These are phyloP conservation scores for Sebastes iracundus DNA, from an alignment of 2,797 vertebrate species.

Conservation along the genomic window DNA sequence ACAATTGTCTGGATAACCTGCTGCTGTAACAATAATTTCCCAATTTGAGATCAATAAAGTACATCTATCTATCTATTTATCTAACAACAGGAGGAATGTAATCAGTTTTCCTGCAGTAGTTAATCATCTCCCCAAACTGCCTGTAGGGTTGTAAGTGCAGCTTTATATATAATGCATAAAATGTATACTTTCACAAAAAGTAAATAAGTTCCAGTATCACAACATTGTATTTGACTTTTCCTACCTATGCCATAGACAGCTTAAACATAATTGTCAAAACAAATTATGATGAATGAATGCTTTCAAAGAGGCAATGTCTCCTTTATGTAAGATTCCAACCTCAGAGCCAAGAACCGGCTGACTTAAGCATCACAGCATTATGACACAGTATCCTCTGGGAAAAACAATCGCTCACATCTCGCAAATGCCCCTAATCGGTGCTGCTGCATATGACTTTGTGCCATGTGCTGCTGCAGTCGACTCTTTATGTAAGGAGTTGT, in stretches of 20 bases:
- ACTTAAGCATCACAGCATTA: not conserved
- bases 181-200: not conserved
- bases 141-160: not conserved
- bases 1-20: too few species aligned
- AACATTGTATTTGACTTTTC: not conserved
- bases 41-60: too few species aligned
- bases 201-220: not conserved
- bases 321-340: conserved; percentile 1
- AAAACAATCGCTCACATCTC: not conserved
- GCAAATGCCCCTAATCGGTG: not conserved
- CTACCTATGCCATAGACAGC: not conserved
- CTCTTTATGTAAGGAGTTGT: conserved; percentile 63
- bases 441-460: conserved; percentile 37
- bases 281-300: not conserved
- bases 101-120: not conserved
- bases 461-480: conserved; percentile 48
- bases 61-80: too few species aligned
- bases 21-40: too few species aligned
- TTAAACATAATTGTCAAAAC: not conserved
- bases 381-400: not conserved
- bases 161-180: not conserved
- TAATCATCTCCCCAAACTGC: not conserved
- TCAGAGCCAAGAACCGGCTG: not conserved
- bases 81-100: not conserved
- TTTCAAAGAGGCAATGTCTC: not conserved